These are phyloP conservation scores for Ciona savignyi DNA, from an alignment of 23 tunicate genomes.

Conservation along the genomic window DNA sequence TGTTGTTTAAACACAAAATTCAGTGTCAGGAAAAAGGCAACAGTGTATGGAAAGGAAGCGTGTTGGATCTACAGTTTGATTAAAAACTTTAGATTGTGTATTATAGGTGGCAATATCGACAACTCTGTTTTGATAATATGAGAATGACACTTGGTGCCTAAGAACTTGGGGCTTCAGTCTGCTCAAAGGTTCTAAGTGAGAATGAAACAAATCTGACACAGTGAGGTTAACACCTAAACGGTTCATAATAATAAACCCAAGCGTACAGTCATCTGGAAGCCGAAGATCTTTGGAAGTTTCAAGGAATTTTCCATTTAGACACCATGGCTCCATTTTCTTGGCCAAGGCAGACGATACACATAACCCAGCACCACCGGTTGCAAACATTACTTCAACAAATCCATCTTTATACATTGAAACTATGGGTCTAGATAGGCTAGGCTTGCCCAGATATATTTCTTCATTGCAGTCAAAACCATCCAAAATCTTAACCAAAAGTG, in stretches of 20 bases:
- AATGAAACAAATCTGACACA: constrained; percentile 24
- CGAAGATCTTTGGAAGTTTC: constrained; percentile 27
- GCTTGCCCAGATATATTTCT: constrained; percentile 42
- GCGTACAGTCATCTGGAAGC: constrained; percentile 60
- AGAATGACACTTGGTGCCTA: constrained; percentile 20
- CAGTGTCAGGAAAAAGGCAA: constrained; percentile 3
- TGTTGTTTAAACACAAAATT: constrained; percentile 1
- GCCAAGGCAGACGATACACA: constrained; percentile 56
- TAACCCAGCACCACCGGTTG: constrained; percentile 85
- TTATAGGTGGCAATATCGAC: background rate
- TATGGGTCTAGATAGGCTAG: constrained; percentile 16
- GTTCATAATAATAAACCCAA: constrained; percentile 44
- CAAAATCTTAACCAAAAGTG: constrained; percentile 22
- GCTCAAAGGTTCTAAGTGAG: constrained; percentile 35
- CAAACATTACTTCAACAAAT: constrained; percentile 39
- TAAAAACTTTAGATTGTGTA: background rate
- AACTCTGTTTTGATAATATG: background rate
- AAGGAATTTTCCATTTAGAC: constrained; percentile 11
- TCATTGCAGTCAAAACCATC: constrained; percentile 9
- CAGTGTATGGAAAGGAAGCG: constrained; percentile 46
- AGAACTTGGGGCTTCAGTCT: constrained; percentile 2
- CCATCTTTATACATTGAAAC: constrained; percentile 18
- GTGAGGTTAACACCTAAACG: constrained; percentile 31
- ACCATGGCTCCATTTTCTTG: constrained; percentile 55
- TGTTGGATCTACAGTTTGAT: constrained; percentile 31